phyloP scores from a whole-genome alignment of 37 sponge, comb jelly and placozoan genomes.

The Petrosia ficiformis region DNA sequence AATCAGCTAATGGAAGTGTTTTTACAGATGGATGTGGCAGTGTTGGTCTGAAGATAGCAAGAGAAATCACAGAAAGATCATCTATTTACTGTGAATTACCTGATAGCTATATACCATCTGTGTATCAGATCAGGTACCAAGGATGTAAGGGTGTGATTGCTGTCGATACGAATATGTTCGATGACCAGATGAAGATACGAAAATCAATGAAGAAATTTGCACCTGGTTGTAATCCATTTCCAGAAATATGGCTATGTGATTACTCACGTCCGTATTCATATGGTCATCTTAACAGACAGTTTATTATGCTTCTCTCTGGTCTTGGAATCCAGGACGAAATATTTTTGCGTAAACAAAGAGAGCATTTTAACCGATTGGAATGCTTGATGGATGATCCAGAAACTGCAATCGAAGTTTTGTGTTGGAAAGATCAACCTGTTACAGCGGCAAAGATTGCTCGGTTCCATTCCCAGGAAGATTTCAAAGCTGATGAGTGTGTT shows the following conservation, averaged over 20 bases:
- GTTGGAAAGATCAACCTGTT: slow-evolving; percentile 44
- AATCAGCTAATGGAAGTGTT: slow-evolving; percentile 21
- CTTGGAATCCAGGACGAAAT: slow-evolving; percentile 73
- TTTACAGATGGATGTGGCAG: slow-evolving; percentile 88
- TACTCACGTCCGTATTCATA: slow-evolving; percentile 64
- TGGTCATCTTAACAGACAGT: slow-evolving; percentile 81
- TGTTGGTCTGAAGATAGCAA: slow-evolving; percentile 43
- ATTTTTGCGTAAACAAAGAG: slow-evolving; percentile 45
- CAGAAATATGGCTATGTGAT: slow-evolving; percentile 64
- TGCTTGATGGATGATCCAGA: slow-evolving; percentile 35
- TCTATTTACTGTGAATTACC: slow-evolving; percentile 1
- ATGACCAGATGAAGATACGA: slow-evolving; percentile 32
- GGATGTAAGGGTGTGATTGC: slow-evolving; percentile 81
- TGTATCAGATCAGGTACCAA: slow-evolving; percentile 72
- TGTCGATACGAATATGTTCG: slow-evolving; percentile 20
- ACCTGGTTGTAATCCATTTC: slow-evolving; percentile 51
- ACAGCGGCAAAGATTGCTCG: slow-evolving; percentile 22
- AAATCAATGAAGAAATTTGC: slow-evolving; percentile 75
- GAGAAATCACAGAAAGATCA: slow-evolving; percentile 13
- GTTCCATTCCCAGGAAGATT: neutral
- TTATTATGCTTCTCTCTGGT: slow-evolving; percentile 70
- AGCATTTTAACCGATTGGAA: slow-evolving; percentile 35
- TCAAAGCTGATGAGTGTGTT: slow-evolving; percentile 4
- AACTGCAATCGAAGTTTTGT: slow-evolving; percentile 48
- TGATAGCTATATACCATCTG: slow-evolving; percentile 56